Evolutionary conservation across 2,888 invertebrate genomes (phyloP), one percentile per base, ranked within the genome.

Genomic region (Drosophila merina): DNA sequence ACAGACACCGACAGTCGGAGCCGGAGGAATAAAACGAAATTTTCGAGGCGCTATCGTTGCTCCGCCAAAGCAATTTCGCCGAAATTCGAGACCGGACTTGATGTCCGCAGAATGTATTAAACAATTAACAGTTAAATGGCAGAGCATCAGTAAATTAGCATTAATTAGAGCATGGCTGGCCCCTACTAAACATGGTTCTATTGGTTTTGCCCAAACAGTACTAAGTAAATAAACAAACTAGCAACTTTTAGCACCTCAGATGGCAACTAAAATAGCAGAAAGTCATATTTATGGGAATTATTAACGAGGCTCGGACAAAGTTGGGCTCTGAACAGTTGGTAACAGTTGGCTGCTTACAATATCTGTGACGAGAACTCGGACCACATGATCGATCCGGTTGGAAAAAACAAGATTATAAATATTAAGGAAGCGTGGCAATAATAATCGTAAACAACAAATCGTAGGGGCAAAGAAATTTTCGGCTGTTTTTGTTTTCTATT

Each of bases 121-220:
- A 60, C 36, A 67, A 64, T 71, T 71, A 72, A 71, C 54, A 71
- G 50, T 64, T 45, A 56, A 64, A 51, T 71, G 57, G 55, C 40
- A 57, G 55, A 55, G 67, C 66, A 77, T 75, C 66, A 66, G 55
- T 31, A 40, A 74, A 74, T 83, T 85, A 85, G 67, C 86, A 78
- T 74, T 80, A 83, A 85, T 83, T 83, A 83, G 77, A 72, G 69
- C 67, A 58, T 12, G 47, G 48, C 30, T 42, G n/a, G 44, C 31
- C 42, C 56, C 55, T 52, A 59, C 72, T 69, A 74, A 66, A 57
- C 45, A 36, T n/a, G 14, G 14, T 14, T 14, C 14, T 14, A 14
- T 14, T 14, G 14, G 14, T 14, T 14, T 14, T 20, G 25, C 3
- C 14, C 42, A 42, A 42, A 25, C 20, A 42, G 63, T 62, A 70